Evolutionary conservation across 2,888 invertebrate species (phyloP), one percentile per base, ranked within the genome.

Genomic region (Prenolepis imparis): DNA sequence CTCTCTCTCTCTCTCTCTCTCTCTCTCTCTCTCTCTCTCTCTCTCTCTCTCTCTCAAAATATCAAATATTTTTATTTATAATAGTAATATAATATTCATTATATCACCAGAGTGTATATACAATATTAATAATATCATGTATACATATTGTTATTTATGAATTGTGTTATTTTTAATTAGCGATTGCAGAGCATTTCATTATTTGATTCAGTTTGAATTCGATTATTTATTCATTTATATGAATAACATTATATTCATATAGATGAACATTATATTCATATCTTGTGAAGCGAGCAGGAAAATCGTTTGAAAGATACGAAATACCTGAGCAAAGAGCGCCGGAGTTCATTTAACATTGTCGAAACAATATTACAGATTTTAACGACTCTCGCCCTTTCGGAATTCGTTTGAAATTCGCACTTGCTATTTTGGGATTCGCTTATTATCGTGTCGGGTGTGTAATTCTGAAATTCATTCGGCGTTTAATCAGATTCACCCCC

Each of bases 391-490:
- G 15, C 12, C 5, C 15, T 15, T 52, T 8, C n/a, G 52, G 52
- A 44, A n/a, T n/a, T n/a, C n/a, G n/a, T 9, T 12, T 8, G 15
- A 41, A 44, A 24, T 41, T n/a, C 41, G 41, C 6, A 66, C 24
- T 66, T 41, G 39, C 39, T 21, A 66, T 66, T n/a, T 41, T 41
- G 41, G 21, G 41, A 24, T 44, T 66, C 15, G 66, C 52, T n/a
- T 52, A 66, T 21, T 21, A 24, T 24, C 9, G 52, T 4, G 12
- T 66, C 41, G 24, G 11, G 24, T 9, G 15, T 15, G 21, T 41
- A 66, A 66, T 15, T 15, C 41, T 11, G 24, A 44, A 66, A 66
- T 41, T 44, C 66, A 66, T 66, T 66, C 66, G 21, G 41, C 66
- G 41, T 15, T 8, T 66, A 66, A 41, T 66, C 41, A 66, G 41